Conservation (phyloP, 2,113 vertebrate genomes). For the Atractosteus spatula region DNA sequence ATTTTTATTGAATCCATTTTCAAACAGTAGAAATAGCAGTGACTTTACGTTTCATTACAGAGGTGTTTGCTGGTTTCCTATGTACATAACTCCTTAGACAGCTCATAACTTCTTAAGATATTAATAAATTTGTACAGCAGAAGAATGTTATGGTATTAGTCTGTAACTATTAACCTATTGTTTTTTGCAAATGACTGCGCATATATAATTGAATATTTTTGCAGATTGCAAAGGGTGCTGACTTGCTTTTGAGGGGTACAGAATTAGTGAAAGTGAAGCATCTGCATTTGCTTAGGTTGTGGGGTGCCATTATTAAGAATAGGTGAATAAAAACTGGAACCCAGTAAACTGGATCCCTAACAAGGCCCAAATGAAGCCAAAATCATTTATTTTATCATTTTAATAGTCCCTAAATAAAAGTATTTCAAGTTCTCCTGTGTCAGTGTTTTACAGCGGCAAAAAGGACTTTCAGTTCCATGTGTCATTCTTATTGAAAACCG, state of each 20-base stretch:
- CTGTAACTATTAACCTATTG: conserved; percentile 73
- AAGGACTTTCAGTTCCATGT: background rate
- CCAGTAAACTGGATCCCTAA: conserved; percentile 36
- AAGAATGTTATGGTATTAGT: conserved; percentile 87
- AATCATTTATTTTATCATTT: conserved; percentile 44
- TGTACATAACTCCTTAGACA: conserved; percentile 85
- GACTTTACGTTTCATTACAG: conserved; percentile 79
- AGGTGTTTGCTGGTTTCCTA: conserved; percentile 75
- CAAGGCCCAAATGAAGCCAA: conserved; percentile 19
- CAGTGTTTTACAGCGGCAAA: conserved; percentile 12
- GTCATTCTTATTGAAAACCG: background rate
- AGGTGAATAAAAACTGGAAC: conserved; percentile 48
- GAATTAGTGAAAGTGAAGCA: conserved; percentile 37
- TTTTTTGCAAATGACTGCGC: conserved; percentile 72
- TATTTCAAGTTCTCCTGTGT: conserved; percentile 59
- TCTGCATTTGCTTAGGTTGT: conserved; percentile 58
- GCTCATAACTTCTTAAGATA: conserved; percentile 82
- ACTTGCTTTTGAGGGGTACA: conserved; percentile 65
- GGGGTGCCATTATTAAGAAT: conserved; percentile 51
- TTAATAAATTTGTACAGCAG: conserved; percentile 90
- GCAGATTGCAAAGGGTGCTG: conserved; percentile 69
- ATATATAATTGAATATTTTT: conserved; percentile 70
- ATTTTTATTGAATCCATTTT: conserved; percentile 69
- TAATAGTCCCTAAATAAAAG: conserved; percentile 50
- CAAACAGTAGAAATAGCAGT: conserved; percentile 67